Base-by-base conservation (phyloP, 2,113 vertebrate species). In the Bubo bubo region DNA sequence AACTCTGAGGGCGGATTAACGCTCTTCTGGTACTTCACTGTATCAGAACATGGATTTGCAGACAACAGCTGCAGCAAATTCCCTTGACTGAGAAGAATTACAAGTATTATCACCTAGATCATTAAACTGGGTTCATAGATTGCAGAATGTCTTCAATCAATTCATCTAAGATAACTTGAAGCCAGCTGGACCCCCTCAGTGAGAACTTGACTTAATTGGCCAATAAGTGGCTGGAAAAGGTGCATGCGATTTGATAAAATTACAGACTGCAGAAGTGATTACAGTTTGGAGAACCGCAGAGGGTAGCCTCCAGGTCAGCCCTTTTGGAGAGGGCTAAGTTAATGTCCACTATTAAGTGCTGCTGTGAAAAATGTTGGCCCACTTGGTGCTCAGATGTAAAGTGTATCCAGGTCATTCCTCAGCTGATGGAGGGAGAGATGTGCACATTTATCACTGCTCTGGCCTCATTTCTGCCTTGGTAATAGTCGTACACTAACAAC, bases 161-260 rank as follows among this genome's bases (percentile, higher is more conserved):
- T 99, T 99, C 99, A 99, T 99, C 98, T 99, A 98, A 98, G 99
- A 99, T 99, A 99, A 99, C 99, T 98, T 98, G 97, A 98, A 98
- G 98, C 99, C 99, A 99, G 99, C 99, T 99, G 99, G 99, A 99
- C 99, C 99, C 99, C 99, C 99, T 99, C 98, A 98, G 99, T 98
- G 99, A 99, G 99, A 99, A 99, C 99, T 99, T 99, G 99, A 99
- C 99, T 99, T 99, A 99, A 99, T 99, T 99, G 99, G 99, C 99
- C 99, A 99, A 98, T 99, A 99, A 99, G 99, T 99, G 99, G 98
- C 98, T 98, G 98, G 98, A 98, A 99, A 99, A 99, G 99, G 99
- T 98, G 97, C 98, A 97, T 98, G 98, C 99, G 98, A 99, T 99
- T 99, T 99, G 99, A 99, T 99, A 98, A 99, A 99, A 99, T 99